Conservation (phyloP, 2,888 invertebrate genomes). For the Torymus texanus region DNA sequence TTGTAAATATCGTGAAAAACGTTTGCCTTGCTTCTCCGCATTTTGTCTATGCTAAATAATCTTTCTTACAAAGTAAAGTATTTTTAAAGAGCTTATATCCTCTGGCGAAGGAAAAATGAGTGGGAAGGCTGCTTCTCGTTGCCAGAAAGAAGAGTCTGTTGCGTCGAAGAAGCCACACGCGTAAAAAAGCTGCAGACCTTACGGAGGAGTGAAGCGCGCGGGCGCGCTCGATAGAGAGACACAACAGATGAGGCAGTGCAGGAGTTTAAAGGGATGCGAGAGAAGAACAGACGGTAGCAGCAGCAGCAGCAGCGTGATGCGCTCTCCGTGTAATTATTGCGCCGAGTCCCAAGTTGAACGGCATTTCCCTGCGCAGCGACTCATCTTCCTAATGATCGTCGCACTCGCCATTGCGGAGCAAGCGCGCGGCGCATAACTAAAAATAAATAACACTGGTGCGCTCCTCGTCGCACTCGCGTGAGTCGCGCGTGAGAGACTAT, state of each 20-base stretch:
- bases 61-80: too few species aligned
- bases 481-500: background rate
- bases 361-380: conserved; percentile 63
- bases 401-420: conserved; percentile 22
- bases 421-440: conserved; percentile 40
- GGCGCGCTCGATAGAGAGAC: background rate
- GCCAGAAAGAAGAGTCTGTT: background rate
- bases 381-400: conserved; percentile 35
- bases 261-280: background rate
- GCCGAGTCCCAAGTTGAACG: conserved; percentile 57
- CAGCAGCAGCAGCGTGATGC: conserved; percentile 22
- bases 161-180: conserved; percentile 9
- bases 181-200: background rate
- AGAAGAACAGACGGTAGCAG: conserved; percentile 9
- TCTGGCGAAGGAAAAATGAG: too few species aligned
- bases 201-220: conserved; percentile 1
- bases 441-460: conserved; percentile 39
- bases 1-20: conserved; percentile 77
- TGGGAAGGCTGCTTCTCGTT: background rate
- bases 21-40: conserved; percentile 70
- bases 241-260: background rate
- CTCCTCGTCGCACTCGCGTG: background rate
- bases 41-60: conserved; percentile 54
- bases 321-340: conserved; percentile 56
- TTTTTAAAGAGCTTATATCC: too few species aligned